These are phyloP conservation scores for Rostratula benghalensis DNA, from an alignment of 2,113 vertebrate species.

Conservation along the genomic window DNA sequence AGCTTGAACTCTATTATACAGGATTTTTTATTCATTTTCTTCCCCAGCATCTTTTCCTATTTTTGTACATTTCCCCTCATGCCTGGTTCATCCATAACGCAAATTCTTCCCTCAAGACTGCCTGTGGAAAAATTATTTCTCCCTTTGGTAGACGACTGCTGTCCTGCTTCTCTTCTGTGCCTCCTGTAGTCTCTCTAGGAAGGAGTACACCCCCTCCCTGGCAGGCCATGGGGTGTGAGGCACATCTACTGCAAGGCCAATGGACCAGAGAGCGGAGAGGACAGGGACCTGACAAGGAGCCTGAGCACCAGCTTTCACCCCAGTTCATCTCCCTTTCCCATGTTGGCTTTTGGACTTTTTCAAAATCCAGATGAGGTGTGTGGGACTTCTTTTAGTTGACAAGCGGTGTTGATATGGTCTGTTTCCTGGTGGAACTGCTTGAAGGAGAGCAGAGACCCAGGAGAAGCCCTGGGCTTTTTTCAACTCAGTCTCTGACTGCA, in stretches of 20 bases:
- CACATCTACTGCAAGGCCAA: accelerated
- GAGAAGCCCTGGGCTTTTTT: neutral
- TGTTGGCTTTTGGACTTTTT: neutral
- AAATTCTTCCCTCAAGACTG: neutral
- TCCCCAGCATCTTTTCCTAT: neutral
- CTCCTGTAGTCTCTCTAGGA: accelerated
- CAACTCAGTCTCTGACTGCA: slow-evolving; percentile 17
- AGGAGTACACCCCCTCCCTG: accelerated
- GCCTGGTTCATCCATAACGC: neutral
- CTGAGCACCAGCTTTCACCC: neutral
- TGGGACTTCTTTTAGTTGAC: neutral
- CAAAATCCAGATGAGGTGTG: neutral
- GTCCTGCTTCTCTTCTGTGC: neutral
- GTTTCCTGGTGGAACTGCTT: neutral
- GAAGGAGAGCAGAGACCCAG: neutral
- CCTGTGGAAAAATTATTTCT: neutral
- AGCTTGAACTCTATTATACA: neutral
- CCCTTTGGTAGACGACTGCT: neutral
- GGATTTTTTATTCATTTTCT: neutral
- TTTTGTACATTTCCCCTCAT: neutral
- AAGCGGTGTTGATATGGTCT: neutral
- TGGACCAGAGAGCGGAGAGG: accelerated
- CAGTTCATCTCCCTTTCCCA: neutral
- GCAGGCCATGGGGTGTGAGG: accelerated
- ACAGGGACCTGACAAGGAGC: neutral